Base-by-base conservation (phyloP, 2,888 invertebrate genomes). In the Suillia variegata region DNA sequence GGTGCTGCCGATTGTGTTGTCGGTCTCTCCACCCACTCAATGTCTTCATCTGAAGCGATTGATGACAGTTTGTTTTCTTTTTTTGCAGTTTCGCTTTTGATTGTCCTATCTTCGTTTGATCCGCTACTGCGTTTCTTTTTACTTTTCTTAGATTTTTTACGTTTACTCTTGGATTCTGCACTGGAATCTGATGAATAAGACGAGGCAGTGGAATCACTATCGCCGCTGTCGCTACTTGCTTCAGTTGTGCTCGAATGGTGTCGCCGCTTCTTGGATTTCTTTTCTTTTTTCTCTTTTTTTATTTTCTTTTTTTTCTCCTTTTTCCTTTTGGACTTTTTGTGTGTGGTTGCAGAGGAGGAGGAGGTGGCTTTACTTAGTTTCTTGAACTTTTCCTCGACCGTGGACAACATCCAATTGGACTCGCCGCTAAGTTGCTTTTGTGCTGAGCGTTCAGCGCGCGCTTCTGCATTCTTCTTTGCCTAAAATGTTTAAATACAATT, bases 1-100 rank as follows among this genome's bases (percentile, higher is more conserved):
- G 63, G 49, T 59, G 57, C 59, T 50, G 70, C 63, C 22, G 15
- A n/a, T 31, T 3, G 15, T 13, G 21, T 12, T 12, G 6, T 3
- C 17, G 13, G 8, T 6, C 85, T 87, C 78, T 89, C 89, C 5
- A 88, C 84, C 4, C 12, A 89, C 76, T 86, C 85, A 64, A 86
- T 38, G 83, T 33, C 42, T 24, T 57, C 58, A 18, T 52, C 24
- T 33, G 49, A 49, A 6, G n/a, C 21, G n/a, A 13, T 21, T n/a
- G 48, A 20, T 18, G 47, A 6, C 31, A 61, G 33, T 64, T 62
- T 0, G 61, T 50, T 21, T 66, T 70, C 18, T 20, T 17, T 54
- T 17, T n/a, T 57, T 51, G 51, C 5, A 54, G 63, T 24, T 45
- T 45, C 61, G 1, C 57, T 56, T 31, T 52, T 60, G n/a, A n/a